A percentile compares a stretch with the other conserved stretches of the same genome.
Evolutionary conservation across 2,113 vertebrate genomes (phyloP).

Genomic region (Rutilus rutilus): DNA sequence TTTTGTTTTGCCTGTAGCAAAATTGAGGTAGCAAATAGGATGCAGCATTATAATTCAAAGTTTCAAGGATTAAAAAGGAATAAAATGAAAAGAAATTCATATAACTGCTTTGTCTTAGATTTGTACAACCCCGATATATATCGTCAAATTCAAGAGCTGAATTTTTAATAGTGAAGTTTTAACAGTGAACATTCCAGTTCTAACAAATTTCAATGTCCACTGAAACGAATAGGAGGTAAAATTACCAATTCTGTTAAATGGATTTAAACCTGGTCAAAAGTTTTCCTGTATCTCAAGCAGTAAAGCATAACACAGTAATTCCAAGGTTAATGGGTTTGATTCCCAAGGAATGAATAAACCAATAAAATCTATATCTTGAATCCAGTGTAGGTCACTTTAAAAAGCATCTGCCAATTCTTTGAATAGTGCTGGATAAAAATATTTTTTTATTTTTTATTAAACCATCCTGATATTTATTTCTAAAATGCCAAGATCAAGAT

Average conservation of each 20-base stretch:
- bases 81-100: not conserved
- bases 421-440: not conserved
- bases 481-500: no score
- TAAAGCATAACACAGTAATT: not conserved
- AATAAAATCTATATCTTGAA: conserved; percentile 1
- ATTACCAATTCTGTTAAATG: not conserved
- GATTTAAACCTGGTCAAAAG: not conserved
- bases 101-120: not conserved
- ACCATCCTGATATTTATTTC: no score
- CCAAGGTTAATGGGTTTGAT: not conserved
- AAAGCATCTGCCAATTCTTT: not conserved
- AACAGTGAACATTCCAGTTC: not conserved
- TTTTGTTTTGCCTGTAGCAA: no score
- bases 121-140: not conserved
- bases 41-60: no score
- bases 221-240: not conserved
- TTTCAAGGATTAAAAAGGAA: not conserved
- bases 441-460: not conserved
- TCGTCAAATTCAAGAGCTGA: not conserved
- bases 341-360: not conserved
- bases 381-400: not conserved
- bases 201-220: not conserved
- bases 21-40: not conserved
- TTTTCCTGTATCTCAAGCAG: not conserved
- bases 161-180: not conserved